phyloP scores from a whole-genome alignment of 37 sponge, comb jelly and placozoan species.

The Beroe forskalii region DNA sequence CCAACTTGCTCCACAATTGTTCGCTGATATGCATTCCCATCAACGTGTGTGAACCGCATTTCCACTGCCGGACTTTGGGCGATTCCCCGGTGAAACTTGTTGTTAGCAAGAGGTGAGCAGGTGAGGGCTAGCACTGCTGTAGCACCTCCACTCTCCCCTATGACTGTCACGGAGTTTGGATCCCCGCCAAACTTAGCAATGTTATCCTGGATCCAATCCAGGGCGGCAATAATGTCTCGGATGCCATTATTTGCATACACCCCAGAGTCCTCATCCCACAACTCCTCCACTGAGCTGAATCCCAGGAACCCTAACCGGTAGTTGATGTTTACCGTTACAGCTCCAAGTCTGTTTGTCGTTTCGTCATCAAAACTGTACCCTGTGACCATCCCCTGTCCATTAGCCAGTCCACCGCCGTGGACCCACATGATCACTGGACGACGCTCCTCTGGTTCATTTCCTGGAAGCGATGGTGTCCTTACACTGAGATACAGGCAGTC shows the following conservation, averaged over 20 bases:
- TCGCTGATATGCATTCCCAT: slow-evolving; percentile 24
- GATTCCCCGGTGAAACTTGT: slow-evolving; percentile 42
- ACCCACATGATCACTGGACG: slow-evolving; percentile 26
- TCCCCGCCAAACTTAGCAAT: slow-evolving; percentile 46
- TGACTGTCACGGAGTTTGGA: background rate
- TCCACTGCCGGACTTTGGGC: slow-evolving; percentile 48
- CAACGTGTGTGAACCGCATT: background rate
- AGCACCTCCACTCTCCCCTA: slow-evolving; percentile 61
- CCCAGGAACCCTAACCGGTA: slow-evolving; percentile 42
- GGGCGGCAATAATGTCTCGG: slow-evolving; percentile 17
- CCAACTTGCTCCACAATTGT: background rate
- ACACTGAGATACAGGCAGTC: slow-evolving; percentile 29
- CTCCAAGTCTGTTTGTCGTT: background rate
- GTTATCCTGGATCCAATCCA: slow-evolving; percentile 53
- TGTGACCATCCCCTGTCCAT: background rate
- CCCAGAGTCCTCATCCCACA: slow-evolving; percentile 32
- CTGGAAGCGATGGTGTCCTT: background rate
- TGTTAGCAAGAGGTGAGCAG: slow-evolving; percentile 47
- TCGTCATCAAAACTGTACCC: slow-evolving; percentile 50
- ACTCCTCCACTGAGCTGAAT: slow-evolving; percentile 25
- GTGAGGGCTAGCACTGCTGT: slow-evolving; percentile 42
- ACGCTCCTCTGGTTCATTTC: background rate
- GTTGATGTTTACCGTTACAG: slow-evolving; percentile 59
- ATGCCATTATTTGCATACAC: slow-evolving; percentile 51
- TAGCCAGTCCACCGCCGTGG: background rate